phyloP scores from a whole-genome alignment of 1,140 invertebrate genomes.

The Bombus terrestris region DNA sequence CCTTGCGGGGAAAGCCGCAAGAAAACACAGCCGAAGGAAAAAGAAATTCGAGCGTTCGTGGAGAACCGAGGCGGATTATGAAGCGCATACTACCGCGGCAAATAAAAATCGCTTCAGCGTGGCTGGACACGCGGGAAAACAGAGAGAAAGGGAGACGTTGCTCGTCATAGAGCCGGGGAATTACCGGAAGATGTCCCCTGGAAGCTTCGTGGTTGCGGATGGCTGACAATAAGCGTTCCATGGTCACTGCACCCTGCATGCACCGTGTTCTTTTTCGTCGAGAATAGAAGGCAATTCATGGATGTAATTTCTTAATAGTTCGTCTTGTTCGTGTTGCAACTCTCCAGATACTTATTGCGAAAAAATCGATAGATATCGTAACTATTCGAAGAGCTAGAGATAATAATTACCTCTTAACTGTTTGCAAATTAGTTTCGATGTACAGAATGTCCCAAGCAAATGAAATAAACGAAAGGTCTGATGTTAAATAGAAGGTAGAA shows the following conservation, averaged over 20 bases:
- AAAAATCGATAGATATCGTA: no score
- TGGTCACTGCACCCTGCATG: conserved; percentile 16
- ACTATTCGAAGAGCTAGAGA: not conserved
- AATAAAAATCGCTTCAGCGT: conserved; percentile 64
- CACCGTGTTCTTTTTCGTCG: not conserved
- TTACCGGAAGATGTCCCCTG: conserved; percentile 46
- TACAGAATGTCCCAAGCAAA: not conserved
- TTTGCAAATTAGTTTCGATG: not conserved
- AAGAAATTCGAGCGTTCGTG: conserved; percentile 71
- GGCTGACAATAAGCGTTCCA: conserved; percentile 48
- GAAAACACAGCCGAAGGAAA: conserved; percentile 57
- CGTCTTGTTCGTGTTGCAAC: no score
- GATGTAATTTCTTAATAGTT: conserved; percentile 9
- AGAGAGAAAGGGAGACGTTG: conserved; percentile 49
- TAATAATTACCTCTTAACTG: not conserved
- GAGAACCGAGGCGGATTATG: conserved; percentile 73
- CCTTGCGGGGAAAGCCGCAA: conserved; percentile 63
- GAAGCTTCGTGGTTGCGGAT: conserved; percentile 4
- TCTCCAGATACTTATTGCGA: not conserved
- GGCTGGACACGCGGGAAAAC: conserved; percentile 51
- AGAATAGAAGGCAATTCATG: not conserved
- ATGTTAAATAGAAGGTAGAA: no score
- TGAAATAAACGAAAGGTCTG: not conserved
- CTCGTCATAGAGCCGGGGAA: conserved; percentile 46
- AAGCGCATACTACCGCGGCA: conserved; percentile 62